These are phyloP conservation scores for Clarias fuscus DNA, from an alignment of 2,797 vertebrate species.

Conservation along the genomic window DNA sequence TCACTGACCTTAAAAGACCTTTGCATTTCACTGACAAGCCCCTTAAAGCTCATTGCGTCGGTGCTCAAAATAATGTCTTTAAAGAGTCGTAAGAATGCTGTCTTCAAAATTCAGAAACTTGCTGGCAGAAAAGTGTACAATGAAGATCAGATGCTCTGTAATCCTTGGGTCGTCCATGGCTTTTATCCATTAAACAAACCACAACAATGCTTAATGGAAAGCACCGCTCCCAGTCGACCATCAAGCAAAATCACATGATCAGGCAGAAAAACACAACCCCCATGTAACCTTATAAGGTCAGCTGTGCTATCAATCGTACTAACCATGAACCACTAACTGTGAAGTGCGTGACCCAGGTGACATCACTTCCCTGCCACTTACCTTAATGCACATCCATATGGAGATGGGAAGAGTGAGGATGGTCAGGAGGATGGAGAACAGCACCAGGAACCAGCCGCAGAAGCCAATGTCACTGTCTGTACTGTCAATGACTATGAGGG, in stretches of 20 bases:
- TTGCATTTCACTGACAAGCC: background rate
- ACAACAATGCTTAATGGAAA: background rate
- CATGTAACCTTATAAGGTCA: background rate
- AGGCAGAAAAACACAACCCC: background rate
- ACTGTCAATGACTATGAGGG: conserved; percentile 68
- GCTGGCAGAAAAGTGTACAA: background rate
- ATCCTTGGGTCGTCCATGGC: background rate
- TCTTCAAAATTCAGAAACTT: background rate
- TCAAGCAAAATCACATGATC: background rate
- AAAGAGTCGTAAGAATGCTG: background rate
- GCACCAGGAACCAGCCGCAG: conserved; percentile 88
- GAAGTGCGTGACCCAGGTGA: background rate
- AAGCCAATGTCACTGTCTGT: conserved; percentile 64
- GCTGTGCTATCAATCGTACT: background rate
- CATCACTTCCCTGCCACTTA: conserved; percentile 59
- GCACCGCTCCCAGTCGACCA: background rate
- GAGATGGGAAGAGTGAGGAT: conserved; percentile 84
- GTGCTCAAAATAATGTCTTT: no score
- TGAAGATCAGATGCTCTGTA: background rate
- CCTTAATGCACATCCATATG: conserved; percentile 97
- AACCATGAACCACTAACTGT: background rate
- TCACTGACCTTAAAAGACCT: background rate
- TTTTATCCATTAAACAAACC: background rate
- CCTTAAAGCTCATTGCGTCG: background rate
- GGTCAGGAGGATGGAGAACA: conserved; percentile 76